Conservation (phyloP, 92 coral and sea anemone genomes). For the Paragorgia papillata region DNA sequence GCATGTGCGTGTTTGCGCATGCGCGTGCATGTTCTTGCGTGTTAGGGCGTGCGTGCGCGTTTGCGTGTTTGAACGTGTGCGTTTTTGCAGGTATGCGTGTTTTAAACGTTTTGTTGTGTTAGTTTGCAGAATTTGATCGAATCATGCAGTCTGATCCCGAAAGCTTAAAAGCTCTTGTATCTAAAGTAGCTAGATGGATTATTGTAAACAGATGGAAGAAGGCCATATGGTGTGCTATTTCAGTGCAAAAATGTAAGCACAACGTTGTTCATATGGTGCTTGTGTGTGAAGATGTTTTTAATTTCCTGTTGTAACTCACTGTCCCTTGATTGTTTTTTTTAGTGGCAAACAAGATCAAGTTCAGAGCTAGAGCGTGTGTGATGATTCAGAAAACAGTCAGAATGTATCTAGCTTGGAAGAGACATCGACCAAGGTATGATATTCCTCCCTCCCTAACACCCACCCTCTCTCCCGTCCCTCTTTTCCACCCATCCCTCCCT, state of each 20-base stretch:
- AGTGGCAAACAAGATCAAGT: conserved; percentile 97
- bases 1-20: no score
- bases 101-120: no score
- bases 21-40: no score
- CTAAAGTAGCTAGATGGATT: conserved; percentile 87
- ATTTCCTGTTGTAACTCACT: not conserved
- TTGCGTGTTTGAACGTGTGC: not conserved
- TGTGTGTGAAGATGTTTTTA: not conserved
- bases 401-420: conserved; percentile 75
- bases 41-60: no score
- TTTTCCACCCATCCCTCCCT: no score
- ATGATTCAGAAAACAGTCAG: conserved; percentile 81
- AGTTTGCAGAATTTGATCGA: conserved; percentile 97
- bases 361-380: conserved; percentile 77
- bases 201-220: conserved; percentile 87
- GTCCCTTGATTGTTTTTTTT: not conserved
- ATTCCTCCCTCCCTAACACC: not conserved
- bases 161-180: conserved; percentile 78
- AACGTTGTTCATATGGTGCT: not conserved
- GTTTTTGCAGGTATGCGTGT: no score
- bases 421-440: conserved; percentile 83
- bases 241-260: conserved; percentile 88
- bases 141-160: conserved; percentile 95
- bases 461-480: no score
- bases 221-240: conserved; percentile 91